Conservation (phyloP, 2,888 invertebrate species). For the Pasiphila rectangulata region DNA sequence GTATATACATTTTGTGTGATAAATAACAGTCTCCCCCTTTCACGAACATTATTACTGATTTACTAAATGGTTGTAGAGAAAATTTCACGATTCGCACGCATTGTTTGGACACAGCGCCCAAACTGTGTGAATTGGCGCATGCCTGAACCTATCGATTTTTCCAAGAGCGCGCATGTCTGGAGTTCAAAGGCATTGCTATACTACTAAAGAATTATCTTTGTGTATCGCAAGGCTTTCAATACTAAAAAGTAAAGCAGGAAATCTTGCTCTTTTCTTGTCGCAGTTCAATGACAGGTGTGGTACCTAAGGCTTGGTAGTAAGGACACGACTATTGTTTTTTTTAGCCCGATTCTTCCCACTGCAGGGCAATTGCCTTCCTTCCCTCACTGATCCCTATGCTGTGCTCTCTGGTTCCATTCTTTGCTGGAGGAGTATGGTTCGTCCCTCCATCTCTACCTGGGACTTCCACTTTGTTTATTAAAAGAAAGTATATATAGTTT, state of each 20-base stretch:
- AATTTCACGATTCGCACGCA: conserved; percentile 45
- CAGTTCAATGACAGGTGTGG: too few species aligned
- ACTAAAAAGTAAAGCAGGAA: too few species aligned
- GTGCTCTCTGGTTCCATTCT: too few species aligned
- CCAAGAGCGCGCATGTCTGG: conserved; percentile 50
- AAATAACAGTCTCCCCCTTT: conserved; percentile 68
- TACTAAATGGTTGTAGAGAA: conserved; percentile 45
- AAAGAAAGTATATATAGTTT: conserved; percentile 34
- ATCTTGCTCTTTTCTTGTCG: too few species aligned
- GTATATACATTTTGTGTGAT: conserved; percentile 69
- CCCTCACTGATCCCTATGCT: too few species aligned
- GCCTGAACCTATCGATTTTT: conserved; percentile 64
- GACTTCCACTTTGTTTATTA: too few species aligned
- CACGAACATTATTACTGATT: conserved; percentile 54
- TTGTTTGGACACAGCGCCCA: conserved; percentile 53
- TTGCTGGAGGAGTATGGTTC: too few species aligned
- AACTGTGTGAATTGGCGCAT: conserved; percentile 52
- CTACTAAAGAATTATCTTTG: neutral
- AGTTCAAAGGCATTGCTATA: neutral
- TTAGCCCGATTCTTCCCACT: too few species aligned
- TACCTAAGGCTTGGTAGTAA: too few species aligned
- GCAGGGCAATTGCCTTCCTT: too few species aligned
- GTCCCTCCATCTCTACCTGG: too few species aligned
- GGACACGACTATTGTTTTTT: too few species aligned
- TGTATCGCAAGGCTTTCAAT: neutral